Base-by-base conservation (phyloP, 2,888 invertebrate species). In the Dastarcus helophoroides region DNA sequence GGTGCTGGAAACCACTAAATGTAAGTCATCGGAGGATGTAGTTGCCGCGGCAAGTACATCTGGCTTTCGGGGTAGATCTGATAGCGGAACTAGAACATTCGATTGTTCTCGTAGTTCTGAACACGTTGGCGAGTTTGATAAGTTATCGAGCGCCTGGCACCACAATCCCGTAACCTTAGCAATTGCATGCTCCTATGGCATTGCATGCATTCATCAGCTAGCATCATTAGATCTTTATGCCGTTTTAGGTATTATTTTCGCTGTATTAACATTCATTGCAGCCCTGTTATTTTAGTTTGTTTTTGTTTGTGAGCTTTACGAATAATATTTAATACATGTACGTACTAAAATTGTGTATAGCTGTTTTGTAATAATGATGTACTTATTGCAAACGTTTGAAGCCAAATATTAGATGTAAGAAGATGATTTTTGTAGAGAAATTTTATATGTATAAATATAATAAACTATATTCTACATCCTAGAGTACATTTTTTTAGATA, bases 151-250 rank as follows among this genome's bases (percentile, higher is more conserved):
- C 41, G 53, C 64, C 62, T 74, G 73, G 73, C 71, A 69, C 65
- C 67, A 68, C 38, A 60, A 62, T 62, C 64, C 70, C 48, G 64
- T 76, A 66, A 72, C 73, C 57, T 62, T 79, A 65, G 70, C 77
- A 65, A 67, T 81, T 69, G 79, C 80, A 73, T 79, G 79, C 67
- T 71, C 79, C 53, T 77, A 79, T 67, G 76, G 79, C 55, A 56
- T 77, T 67, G 73, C 76, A 71, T 71, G 75, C 60, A 68, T 71
- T 45, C 74, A 75, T 56, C 73, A 76, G 60, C 63, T 81, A 59
- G 73, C 76, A 54, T 74, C 76, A 50, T 62, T 78, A 64, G 82
- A 83, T 65, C 67, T 78, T 63, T 68, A 80, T 64, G 76, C 79
- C 54, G 66, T 79, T 60, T 69, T 81, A 60, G 76, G 79, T 61